phyloP scores from a whole-genome alignment of 2,888 invertebrate species.

The Cactoblastis cactorum region DNA sequence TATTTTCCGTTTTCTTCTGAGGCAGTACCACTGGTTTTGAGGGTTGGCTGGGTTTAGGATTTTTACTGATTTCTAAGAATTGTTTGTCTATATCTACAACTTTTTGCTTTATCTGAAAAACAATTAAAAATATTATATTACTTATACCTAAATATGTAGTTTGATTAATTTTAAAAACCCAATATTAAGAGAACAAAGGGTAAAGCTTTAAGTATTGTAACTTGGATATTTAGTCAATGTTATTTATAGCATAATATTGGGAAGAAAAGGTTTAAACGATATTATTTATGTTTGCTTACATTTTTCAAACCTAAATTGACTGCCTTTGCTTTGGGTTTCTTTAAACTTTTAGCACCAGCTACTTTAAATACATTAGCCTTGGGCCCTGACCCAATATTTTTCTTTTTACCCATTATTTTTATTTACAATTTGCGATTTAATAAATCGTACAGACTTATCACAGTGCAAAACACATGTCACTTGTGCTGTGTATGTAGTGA shows the following conservation, averaged over 20 bases:
- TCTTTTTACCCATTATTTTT: constrained; percentile 34
- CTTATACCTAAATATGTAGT: neutral
- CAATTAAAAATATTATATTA: neutral
- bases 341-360: constrained; percentile 70
- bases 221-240: too few species aligned
- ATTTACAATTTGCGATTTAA: neutral
- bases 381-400: constrained; percentile 57
- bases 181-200: too few species aligned
- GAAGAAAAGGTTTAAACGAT: neutral
- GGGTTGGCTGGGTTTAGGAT: constrained; percentile 33
- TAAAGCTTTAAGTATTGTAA: too few species aligned
- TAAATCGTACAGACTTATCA: neutral
- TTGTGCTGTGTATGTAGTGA: too few species aligned
- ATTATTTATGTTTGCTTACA: constrained; percentile 38
- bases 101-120: constrained; percentile 60
- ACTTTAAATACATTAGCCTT: constrained; percentile 70
- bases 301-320: constrained; percentile 69
- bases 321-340: constrained; percentile 67
- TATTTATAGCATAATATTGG: too few species aligned
- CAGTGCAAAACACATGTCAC: constrained; percentile 8
- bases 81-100: constrained; percentile 65
- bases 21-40: constrained; percentile 34
- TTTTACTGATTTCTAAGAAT: constrained; percentile 57
- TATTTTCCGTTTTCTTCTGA: constrained; percentile 38
- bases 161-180: too few species aligned